Conservation (phyloP, 1,140 invertebrate species). For the Tetranychus urticae region DNA sequence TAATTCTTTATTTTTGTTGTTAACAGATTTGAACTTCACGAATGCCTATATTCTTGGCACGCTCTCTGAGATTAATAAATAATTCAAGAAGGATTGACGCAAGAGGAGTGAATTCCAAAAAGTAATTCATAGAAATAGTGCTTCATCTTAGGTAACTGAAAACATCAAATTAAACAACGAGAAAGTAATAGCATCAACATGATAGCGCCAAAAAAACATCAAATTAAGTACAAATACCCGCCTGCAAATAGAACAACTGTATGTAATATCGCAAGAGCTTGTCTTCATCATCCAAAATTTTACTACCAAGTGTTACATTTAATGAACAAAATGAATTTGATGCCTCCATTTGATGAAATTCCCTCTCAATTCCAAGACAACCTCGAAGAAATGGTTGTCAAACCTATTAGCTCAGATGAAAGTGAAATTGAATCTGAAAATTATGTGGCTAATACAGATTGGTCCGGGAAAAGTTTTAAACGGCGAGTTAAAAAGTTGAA, state of each 20-base stretch:
- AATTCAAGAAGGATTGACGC: too few species aligned
- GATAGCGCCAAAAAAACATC: too few species aligned
- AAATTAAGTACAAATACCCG: conserved; percentile 28
- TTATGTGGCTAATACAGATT: background rate
- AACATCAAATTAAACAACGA: too few species aligned
- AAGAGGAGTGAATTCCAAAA: too few species aligned
- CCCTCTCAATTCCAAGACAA: background rate
- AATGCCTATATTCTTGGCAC: too few species aligned
- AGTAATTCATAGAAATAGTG: too few species aligned
- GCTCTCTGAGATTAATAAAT: too few species aligned
- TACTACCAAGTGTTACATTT: conserved; percentile 68
- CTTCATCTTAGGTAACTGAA: too few species aligned
- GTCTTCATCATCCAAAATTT: conserved; percentile 48
- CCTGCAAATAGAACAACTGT: conserved; percentile 41
- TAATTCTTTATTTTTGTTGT: too few species aligned
- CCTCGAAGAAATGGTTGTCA: too few species aligned
- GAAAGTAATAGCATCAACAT: too few species aligned
- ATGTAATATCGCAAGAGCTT: conserved; percentile 46
- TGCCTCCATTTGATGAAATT: conserved; percentile 42
- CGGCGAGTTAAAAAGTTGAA: background rate
- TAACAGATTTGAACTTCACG: too few species aligned
- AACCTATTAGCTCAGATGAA: background rate
- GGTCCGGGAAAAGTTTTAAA: background rate
- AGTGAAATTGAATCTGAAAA: background rate
- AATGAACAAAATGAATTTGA: conserved; percentile 85